phyloP scores from a whole-genome alignment of 2,797 vertebrate genomes.

The Anableps anableps region DNA sequence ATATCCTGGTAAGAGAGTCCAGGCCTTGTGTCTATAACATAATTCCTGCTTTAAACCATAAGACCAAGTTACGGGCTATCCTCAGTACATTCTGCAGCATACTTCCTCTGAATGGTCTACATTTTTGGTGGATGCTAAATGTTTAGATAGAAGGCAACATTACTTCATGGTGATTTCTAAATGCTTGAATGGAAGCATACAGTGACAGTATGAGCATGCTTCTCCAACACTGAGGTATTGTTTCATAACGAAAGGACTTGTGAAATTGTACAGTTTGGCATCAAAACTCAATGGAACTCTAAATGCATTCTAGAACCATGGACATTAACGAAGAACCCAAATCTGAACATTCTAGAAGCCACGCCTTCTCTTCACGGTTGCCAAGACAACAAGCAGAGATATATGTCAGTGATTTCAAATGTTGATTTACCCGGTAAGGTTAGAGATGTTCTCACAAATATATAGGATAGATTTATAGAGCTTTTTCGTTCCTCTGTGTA shows the following conservation, averaged over 20 bases:
- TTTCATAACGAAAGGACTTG: constrained; percentile 5
- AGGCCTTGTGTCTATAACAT: too few relatives aligned
- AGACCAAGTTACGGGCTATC: background rate
- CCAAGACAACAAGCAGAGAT: constrained; percentile 15
- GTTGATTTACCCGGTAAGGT: constrained; percentile 31
- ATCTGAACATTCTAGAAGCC: constrained; percentile 12
- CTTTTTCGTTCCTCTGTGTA: constrained; percentile 43
- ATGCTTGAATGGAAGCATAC: background rate
- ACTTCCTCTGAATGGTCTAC: background rate
- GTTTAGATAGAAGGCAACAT: background rate
- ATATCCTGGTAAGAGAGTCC: too few relatives aligned
- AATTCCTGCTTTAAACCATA: background rate
- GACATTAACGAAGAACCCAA: constrained; percentile 1
- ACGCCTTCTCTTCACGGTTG: background rate
- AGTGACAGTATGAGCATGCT: constrained; percentile 48
- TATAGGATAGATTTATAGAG: constrained; percentile 65
- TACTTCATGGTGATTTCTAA: background rate
- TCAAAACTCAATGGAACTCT: constrained; percentile 7
- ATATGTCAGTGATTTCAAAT: constrained; percentile 20
- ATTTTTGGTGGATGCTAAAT: background rate
- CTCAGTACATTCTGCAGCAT: background rate
- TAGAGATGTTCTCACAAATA: constrained; percentile 79
- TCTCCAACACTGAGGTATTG: constrained; percentile 31
- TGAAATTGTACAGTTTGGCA: constrained; percentile 21
- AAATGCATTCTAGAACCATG: constrained; percentile 8